These are phyloP conservation scores for Lophotis ruficrista DNA, from an alignment of 2,113 vertebrate genomes.

Conservation along the genomic window DNA sequence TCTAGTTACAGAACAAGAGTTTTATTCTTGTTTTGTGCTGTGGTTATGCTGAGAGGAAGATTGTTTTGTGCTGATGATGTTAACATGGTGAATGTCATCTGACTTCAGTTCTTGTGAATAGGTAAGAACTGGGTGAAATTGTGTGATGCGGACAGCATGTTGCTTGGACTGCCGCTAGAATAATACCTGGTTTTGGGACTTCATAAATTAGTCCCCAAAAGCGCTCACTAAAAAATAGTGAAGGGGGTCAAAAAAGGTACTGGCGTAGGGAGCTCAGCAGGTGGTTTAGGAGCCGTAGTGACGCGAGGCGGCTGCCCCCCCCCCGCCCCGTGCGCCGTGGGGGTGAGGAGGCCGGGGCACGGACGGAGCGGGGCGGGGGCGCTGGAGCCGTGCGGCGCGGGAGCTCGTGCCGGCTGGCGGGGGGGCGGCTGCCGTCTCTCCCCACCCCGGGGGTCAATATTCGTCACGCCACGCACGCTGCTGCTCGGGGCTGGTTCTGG, in stretches of 20 bases:
- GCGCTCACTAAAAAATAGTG: not conserved
- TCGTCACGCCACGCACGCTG: rapidly evolving
- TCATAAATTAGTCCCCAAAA: not conserved
- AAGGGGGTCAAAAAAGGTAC: too few species aligned
- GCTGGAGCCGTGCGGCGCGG: not conserved
- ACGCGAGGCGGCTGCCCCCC: not conserved
- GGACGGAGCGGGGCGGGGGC: not conserved
- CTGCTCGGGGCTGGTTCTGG: not conserved
- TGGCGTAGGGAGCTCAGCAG: not conserved
- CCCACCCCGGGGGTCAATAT: not conserved
- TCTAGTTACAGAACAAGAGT: not conserved
- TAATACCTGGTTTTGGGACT: not conserved
- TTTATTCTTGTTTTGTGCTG: not conserved
- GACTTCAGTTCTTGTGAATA: not conserved
- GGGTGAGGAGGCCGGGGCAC: not conserved
- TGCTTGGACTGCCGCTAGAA: not conserved
- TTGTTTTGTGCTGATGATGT: not conserved
- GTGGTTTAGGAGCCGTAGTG: rapidly evolving
- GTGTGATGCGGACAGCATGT: not conserved
- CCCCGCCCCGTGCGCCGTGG: too few species aligned
- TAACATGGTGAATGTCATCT: not conserved
- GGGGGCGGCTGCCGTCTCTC: not conserved
- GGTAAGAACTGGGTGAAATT: not conserved
- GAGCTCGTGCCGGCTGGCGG: not conserved
- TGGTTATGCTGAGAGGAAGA: not conserved